Evolutionary conservation across 2,888 invertebrate genomes (phyloP).

Genomic region (Rhagonycha fulva): DNA sequence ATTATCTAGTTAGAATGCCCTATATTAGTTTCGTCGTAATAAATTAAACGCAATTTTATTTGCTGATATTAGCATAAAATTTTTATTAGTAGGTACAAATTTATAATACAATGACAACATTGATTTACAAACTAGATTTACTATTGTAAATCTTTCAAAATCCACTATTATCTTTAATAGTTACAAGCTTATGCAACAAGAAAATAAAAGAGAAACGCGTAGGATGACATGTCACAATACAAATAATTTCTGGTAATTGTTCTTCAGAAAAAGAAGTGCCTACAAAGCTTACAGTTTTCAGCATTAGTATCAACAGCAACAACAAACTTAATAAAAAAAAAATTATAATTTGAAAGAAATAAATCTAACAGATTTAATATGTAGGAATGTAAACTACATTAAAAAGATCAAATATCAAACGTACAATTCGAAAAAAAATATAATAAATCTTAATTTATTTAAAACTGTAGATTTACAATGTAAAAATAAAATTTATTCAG

Average conservation of each 20-base stretch:
- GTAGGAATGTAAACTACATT: not conserved
- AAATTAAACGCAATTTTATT: not conserved
- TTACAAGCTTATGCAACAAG: conserved; percentile 17
- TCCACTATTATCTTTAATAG: conserved; percentile 14
- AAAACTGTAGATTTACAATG: not conserved
- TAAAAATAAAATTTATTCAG: not conserved
- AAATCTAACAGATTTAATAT: not conserved
- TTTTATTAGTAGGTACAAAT: not conserved
- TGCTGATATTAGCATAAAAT: not conserved
- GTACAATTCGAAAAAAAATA: not conserved
- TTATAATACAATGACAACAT: conserved; percentile 5
- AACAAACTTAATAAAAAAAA: not conserved
- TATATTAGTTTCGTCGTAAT: not conserved
- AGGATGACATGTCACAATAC: conserved; percentile 18
- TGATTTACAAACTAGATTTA: conserved; percentile 14
- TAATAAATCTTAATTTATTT: not conserved
- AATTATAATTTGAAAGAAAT: not conserved
- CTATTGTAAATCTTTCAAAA: conserved; percentile 18
- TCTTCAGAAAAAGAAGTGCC: conserved; percentile 2
- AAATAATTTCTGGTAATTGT: conserved; percentile 21
- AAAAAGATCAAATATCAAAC: not conserved
- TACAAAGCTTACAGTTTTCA: not conserved
- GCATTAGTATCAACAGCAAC: not conserved
- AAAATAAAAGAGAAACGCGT: conserved; percentile 14
- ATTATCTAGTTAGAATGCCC: too few relatives aligned